Base-by-base conservation (phyloP, 2,797 vertebrate species). In the Brachymystax lenok region DNA sequence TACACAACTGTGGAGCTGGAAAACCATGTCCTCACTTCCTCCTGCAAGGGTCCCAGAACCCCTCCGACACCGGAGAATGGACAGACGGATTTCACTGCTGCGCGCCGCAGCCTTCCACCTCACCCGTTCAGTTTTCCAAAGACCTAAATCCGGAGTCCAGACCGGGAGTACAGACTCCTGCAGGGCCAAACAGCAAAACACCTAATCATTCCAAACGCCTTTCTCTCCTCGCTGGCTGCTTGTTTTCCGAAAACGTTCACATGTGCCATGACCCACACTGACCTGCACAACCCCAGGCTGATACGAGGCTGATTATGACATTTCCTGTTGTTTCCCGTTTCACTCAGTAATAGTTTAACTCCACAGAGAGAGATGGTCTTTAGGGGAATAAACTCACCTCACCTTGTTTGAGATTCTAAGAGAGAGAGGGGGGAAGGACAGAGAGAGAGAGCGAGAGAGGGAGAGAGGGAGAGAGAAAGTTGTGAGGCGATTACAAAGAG, bases 161-260 rank as follows among this genome's bases (percentile, higher is more conserved):
- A 80, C 77, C 30, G 70, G 77, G n/a, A 7, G 51, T 84, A 87
- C 76, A 77, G 80, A 77, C 74, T 77, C 80, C 77, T 73, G 71
- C 71, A 79, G 83, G 80, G 80, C 78, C 84, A 81, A 79, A 84
- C 74, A 80, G 84, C 21, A 21, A 61, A 21, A 81, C 72, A 73
- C 83, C 86, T 90, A 90, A 93, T 92, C 86, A 88, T 87, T 89
- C 79, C 80, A 77, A 84, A 87, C 59, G 76, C 84, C 79, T 84
- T 19, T 46, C 78, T 75, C 72, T 80, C 71, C 83, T 87, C 80
- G 70, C 35, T 73, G 77, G 56, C 56, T 66, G 64, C 79, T 82
- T 77, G 77, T 83, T 86, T 85, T 84, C 80, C 56, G 77, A 66
- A 88, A 88, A 71, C 64, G 7, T 80, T 91, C 83, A 87, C 84